Evolutionary conservation across 2,888 invertebrate species (phyloP).

Genomic region (Philereme transversata): DNA sequence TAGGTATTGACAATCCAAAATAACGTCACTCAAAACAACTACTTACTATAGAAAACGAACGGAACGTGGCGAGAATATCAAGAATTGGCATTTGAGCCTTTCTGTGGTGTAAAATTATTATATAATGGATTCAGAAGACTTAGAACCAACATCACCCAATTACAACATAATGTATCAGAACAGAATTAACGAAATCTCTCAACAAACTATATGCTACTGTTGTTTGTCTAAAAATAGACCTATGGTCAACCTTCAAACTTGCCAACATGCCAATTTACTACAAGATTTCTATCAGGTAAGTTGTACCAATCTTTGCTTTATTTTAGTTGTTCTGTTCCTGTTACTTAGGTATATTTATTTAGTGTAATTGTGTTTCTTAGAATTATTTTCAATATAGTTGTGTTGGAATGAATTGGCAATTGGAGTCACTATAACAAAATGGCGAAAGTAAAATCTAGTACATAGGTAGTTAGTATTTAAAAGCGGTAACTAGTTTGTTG

Average conservation of each 20-base stretch:
- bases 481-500: background rate
- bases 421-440: constrained; percentile 50
- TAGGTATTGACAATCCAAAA: background rate
- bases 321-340: background rate
- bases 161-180: background rate
- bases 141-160: constrained; percentile 9
- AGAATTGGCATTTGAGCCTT: constrained; percentile 15
- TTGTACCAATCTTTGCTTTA: background rate
- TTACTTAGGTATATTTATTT: background rate
- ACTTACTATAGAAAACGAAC: background rate
- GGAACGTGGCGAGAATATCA: constrained; percentile 10
- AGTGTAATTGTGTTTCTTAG: background rate
- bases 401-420: constrained; percentile 24
- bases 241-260: constrained; percentile 48
- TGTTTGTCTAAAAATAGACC: constrained; percentile 49
- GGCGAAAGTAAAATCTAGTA: constrained; percentile 34
- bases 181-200: background rate
- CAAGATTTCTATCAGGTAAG: constrained; percentile 53
- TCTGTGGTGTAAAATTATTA: background rate
- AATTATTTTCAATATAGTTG: constrained; percentile 12
- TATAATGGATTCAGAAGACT: constrained; percentile 20
- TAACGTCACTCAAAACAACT: background rate
- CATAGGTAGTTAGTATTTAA: background rate
- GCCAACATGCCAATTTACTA: constrained; percentile 56
- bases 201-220: constrained; percentile 48